Evolutionary conservation across 2,888 invertebrate genomes (phyloP), one percentile per base, ranked within the genome.

Genomic region (Stenchaetothrips biformis): DNA sequence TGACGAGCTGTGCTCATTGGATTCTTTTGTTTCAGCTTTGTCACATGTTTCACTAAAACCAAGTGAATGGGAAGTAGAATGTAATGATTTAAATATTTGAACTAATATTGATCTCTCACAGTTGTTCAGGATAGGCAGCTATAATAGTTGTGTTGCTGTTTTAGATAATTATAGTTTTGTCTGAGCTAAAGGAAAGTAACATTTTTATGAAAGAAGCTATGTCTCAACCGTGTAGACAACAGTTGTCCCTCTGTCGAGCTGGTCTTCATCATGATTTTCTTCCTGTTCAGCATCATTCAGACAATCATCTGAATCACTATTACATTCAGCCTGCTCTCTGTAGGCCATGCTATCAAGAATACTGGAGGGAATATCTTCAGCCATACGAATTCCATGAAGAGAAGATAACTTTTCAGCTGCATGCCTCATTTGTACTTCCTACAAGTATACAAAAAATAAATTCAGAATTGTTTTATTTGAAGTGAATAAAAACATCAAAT

Each of bases 51-150:
- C 90, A 78, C 86, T 92, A n/a, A 87, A 93, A 78, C 91, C 93
- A 0, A 85, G 86, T 1, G 88, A 93, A 84, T 94, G 93, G 91
- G 91, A 92, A 81, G 86, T 88, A 11, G 92, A 93, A 84, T 94
- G 94, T 79, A 48, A 80, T 8, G 4, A 37, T 37, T 37, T 2
- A 37, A 74, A 25, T 25, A 8, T 4, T 25, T 74, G 11, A 74
- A 74, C 11, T 25, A 74, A 9, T 8, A 37, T 37, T 74, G 3
- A 7, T 7, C 2, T 7, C 8, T 74, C 67, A 7, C 11, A 25
- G 67, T 11, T 74, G 9, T 74, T 53, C 13, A 53, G 18, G 13
- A 0, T 11, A 53, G 8, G 13, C 6, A 53, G 53, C 4, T 18
- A 0, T 13, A 13, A 4, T 13, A 0, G 53, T 53, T 53, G 18